A percentile compares a stretch with the other conserved stretches of the same genome.
Conservation (phyloP, 2,113 vertebrate genomes). For the Campylomormyrus numenius region DNA sequence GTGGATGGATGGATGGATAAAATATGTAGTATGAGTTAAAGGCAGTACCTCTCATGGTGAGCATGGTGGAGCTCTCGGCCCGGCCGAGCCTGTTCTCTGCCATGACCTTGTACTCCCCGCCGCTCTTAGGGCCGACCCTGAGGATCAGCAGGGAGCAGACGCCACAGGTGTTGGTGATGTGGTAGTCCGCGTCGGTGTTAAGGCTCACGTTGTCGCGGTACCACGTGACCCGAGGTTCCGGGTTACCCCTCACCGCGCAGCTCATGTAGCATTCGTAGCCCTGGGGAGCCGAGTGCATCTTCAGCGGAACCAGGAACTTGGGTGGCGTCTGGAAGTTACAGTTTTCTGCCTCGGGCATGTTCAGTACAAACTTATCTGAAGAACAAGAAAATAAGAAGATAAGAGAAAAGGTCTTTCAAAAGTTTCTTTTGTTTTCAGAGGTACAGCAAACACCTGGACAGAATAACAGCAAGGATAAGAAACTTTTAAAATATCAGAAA, state of each 20-base stretch:
- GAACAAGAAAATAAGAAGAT: neutral
- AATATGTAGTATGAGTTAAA: neutral
- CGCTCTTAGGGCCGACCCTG: conserved; percentile 43
- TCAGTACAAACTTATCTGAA: neutral
- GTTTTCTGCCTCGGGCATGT: neutral
- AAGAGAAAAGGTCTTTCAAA: neutral
- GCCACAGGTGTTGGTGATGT: conserved; percentile 68
- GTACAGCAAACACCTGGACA: neutral
- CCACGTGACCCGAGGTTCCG: conserved; percentile 68
- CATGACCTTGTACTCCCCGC: neutral
- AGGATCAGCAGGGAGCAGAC: conserved; percentile 76
- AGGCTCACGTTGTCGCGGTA: conserved; percentile 65
- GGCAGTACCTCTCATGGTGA: neutral
- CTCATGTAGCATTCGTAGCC: neutral
- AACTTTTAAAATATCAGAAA: neutral
- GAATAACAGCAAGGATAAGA: neutral
- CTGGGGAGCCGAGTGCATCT: neutral
- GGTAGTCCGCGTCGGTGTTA: conserved; percentile 54
- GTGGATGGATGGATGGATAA: neutral
- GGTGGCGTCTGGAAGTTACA: neutral
- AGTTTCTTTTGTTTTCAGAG: neutral
- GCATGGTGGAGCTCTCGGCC: neutral
- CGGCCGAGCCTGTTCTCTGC: neutral
- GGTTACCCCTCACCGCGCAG: neutral
- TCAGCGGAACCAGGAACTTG: neutral